Percentiles rank a stretch among this genome's conserved stretches.
Evolutionary conservation across 2,888 invertebrate species (phyloP).

Genomic region (Tipula lateralis): DNA sequence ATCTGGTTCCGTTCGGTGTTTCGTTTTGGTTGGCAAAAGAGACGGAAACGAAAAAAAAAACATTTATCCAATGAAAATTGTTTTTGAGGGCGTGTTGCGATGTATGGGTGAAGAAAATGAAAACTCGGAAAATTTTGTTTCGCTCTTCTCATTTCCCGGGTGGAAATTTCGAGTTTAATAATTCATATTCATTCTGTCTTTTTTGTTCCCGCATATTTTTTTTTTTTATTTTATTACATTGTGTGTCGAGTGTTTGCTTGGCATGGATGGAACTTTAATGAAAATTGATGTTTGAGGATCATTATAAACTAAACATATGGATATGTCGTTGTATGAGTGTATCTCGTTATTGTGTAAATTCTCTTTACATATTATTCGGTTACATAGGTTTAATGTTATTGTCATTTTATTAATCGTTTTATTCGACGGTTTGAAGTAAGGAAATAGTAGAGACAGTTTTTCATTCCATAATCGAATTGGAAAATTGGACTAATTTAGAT

Average conservation of each 20-base stretch:
- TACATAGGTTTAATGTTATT: background rate
- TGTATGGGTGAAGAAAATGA: background rate
- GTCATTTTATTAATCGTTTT: background rate
- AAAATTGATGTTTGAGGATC: slow-evolving; percentile 19
- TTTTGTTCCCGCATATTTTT: background rate
- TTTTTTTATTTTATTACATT: background rate
- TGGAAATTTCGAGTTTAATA: background rate
- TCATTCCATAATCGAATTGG: background rate
- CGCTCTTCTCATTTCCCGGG: background rate
- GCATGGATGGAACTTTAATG: slow-evolving; percentile 11
- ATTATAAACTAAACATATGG: background rate
- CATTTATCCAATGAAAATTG: background rate
- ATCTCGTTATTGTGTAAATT: background rate
- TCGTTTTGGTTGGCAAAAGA: background rate
- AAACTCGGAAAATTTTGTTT: background rate
- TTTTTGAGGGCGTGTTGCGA: background rate
- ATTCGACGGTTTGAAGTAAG: background rate
- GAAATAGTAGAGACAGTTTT: background rate
- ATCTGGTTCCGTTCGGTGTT: background rate
- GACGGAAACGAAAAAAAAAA: too few species aligned
- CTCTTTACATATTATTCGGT: background rate
- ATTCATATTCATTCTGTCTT: slow-evolving; percentile 11
- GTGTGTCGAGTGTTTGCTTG: slow-evolving; percentile 11
- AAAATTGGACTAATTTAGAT: background rate
- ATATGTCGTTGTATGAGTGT: background rate